These are phyloP conservation scores for Notoglanidium macrostoma DNA, from an alignment of 2,797 vertebrate genomes.

Conservation along the genomic window DNA sequence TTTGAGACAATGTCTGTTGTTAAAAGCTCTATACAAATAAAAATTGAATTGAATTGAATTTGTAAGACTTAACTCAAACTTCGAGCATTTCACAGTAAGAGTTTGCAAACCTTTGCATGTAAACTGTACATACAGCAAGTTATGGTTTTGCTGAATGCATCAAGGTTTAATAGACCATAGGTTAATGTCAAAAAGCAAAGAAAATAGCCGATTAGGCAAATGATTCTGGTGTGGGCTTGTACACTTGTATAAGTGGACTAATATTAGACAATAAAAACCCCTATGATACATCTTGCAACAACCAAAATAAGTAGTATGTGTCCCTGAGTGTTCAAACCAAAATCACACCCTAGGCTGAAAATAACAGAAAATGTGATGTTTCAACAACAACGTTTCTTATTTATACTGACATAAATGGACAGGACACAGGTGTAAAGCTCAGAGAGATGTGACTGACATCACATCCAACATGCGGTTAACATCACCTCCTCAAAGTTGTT, in stretches of 20 bases:
- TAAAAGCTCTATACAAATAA: no score
- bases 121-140: background rate
- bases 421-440: background rate
- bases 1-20: no score
- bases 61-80: background rate
- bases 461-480: background rate
- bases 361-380: background rate
- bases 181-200: background rate
- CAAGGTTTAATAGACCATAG: background rate
- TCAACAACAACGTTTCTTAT: background rate
- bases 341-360: background rate
- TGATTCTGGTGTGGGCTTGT: background rate
- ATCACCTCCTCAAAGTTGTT: background rate
- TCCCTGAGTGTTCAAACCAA: slow-evolving; percentile 4
- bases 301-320: background rate
- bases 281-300: background rate
- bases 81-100: background rate
- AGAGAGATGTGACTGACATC: background rate
- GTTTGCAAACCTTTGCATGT: background rate
- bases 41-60: no score
- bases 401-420: background rate
- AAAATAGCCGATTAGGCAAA: background rate
- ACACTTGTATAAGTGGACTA: background rate
- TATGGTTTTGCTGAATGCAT: background rate
- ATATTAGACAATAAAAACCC: slow-evolving; percentile 2